Conservation (phyloP, 2,888 invertebrate species). For the Drosophila colorata region DNA sequence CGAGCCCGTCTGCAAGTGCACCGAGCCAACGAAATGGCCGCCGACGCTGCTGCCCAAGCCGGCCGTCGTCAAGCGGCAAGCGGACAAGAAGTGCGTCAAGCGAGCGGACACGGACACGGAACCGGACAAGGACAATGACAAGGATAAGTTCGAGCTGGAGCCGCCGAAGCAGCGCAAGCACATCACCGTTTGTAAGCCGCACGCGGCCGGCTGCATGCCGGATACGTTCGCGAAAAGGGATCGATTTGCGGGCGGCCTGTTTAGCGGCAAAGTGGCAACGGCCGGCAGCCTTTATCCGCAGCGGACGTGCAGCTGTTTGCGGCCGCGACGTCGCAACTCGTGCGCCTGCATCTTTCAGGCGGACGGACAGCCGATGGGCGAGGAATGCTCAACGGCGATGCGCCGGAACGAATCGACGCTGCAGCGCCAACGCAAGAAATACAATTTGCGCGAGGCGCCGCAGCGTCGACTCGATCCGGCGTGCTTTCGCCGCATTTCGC, state of each 20-base stretch:
- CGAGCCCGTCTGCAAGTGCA: slow-evolving; percentile 8
- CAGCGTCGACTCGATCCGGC: slow-evolving; percentile 60
- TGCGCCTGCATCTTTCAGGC: slow-evolving; percentile 49
- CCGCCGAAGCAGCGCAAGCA: too few relatives aligned
- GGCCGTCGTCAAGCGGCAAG: too few relatives aligned
- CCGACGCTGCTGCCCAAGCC: neutral
- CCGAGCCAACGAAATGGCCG: slow-evolving; percentile 12
- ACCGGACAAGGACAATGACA: too few relatives aligned
- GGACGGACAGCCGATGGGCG: slow-evolving; percentile 60
- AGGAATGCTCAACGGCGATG: slow-evolving; percentile 41
- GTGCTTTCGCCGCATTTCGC: slow-evolving; percentile 72
- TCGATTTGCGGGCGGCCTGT: too few relatives aligned
- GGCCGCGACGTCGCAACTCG: neutral
- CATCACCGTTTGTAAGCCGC: too few relatives aligned
- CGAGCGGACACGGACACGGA: too few relatives aligned
- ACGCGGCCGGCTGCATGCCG: too few relatives aligned
- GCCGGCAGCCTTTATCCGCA: too few relatives aligned
- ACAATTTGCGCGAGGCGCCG: slow-evolving; percentile 40
- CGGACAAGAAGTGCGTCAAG: neutral
- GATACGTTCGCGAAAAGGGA: too few relatives aligned
- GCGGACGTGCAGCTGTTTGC: slow-evolving; percentile 25
- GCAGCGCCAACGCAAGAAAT: slow-evolving; percentile 41
- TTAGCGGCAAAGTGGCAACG: too few relatives aligned
- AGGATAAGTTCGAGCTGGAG: too few relatives aligned
- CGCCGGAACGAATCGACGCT: slow-evolving; percentile 30